Percentiles rank a stretch among this genome's conserved stretches.
Evolutionary conservation across 2,888 invertebrate species (phyloP).

Genomic region (Polydrusus tereticollis): DNA sequence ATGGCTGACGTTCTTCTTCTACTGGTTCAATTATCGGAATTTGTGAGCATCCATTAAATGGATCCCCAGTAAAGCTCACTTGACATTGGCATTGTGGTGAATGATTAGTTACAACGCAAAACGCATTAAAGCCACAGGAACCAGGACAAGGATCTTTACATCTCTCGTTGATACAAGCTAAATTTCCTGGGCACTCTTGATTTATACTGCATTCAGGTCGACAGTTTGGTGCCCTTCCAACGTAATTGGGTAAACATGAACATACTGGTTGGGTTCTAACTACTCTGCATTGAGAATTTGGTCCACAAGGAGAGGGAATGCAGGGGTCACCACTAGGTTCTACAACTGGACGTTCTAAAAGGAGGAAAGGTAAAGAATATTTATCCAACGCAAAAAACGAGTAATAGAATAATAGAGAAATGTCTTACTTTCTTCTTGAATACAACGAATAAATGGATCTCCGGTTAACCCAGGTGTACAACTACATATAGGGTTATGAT

Average conservation of each 20-base stretch:
- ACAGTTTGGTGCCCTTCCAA: constrained; percentile 88
- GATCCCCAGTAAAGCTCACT: constrained; percentile 86
- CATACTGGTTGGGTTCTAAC: constrained; percentile 84
- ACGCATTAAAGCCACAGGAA: constrained; percentile 84
- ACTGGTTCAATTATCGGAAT: constrained; percentile 60
- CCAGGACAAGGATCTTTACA: constrained; percentile 89
- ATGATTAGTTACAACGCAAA: constrained; percentile 86
- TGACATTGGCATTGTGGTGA: constrained; percentile 87
- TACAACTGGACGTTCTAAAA: constrained; percentile 59
- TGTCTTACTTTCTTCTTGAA: constrained; percentile 69
- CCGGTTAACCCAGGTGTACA: constrained; percentile 82
- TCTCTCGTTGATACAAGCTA: constrained; percentile 85
- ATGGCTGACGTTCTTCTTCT: constrained; percentile 80
- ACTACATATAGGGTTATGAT: constrained; percentile 89
- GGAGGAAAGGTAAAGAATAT: constrained; percentile 21
- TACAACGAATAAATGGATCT: constrained; percentile 85
- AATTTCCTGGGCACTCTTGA: constrained; percentile 86
- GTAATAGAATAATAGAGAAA: background rate
- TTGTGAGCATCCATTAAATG: constrained; percentile 79
- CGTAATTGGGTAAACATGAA: constrained; percentile 82
- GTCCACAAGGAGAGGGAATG: constrained; percentile 86
- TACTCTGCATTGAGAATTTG: constrained; percentile 85
- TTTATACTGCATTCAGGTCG: constrained; percentile 88
- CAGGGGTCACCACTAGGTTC: constrained; percentile 80
- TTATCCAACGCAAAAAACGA: background rate